phyloP scores from a whole-genome alignment of 1,140 invertebrate species.

The Littorina saxatilis region DNA sequence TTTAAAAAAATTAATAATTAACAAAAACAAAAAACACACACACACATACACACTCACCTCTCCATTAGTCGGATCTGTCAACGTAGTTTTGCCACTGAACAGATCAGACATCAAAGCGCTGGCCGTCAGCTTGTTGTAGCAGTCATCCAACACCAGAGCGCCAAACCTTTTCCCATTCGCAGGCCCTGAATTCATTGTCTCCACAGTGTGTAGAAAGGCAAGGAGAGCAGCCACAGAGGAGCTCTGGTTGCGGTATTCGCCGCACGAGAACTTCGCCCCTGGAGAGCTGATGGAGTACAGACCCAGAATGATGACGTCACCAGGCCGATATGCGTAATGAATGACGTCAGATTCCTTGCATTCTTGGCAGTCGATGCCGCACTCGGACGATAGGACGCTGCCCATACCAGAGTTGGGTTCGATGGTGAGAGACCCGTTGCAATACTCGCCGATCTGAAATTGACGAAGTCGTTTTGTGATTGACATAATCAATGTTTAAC shows the following conservation, averaged over 20 bases:
- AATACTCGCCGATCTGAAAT: slow-evolving; percentile 29
- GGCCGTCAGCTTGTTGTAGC: slow-evolving; percentile 58
- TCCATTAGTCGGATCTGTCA: slow-evolving; percentile 40
- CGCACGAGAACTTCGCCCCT: slow-evolving; percentile 47
- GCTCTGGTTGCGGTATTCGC: slow-evolving; percentile 40
- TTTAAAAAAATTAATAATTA: too few relatives aligned
- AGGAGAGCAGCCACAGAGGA: slow-evolving; percentile 49
- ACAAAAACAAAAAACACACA: too few relatives aligned
- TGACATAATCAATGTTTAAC: too few relatives aligned
- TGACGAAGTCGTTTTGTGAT: too few relatives aligned
- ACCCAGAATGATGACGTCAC: slow-evolving; percentile 59
- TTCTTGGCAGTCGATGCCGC: slow-evolving; percentile 34
- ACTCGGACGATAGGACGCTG: slow-evolving; percentile 27
- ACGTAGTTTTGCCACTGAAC: slow-evolving; percentile 45
- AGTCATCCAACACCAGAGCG: slow-evolving; percentile 63
- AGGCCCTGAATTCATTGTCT: slow-evolving; percentile 25
- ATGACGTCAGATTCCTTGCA: slow-evolving; percentile 41
- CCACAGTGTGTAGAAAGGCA: slow-evolving; percentile 50
- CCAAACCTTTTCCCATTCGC: slow-evolving; percentile 44
- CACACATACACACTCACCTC: slow-evolving; percentile 1
- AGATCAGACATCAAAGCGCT: slow-evolving; percentile 46
- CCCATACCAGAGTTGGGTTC: background rate
- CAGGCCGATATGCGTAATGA: slow-evolving; percentile 53
- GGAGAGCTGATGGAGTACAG: slow-evolving; percentile 55
- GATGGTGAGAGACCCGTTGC: slow-evolving; percentile 18